Conservation (phyloP, 2,113 vertebrate species). For the Microtus ochrogaster region DNA sequence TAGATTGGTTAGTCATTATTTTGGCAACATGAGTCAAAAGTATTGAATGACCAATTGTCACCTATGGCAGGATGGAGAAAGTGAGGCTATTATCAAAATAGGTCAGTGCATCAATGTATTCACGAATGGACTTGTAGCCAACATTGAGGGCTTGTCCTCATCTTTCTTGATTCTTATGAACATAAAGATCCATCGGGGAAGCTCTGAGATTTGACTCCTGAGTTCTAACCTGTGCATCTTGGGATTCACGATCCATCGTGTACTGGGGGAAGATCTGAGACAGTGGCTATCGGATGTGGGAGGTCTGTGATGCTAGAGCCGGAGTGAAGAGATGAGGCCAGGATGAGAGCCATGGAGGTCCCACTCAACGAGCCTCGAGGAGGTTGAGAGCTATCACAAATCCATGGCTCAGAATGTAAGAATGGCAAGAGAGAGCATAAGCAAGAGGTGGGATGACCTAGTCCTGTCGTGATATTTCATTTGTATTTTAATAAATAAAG, state of each 20-base stretch:
- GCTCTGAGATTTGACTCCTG: neutral
- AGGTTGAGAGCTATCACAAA: neutral
- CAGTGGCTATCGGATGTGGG: neutral
- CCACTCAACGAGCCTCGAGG: neutral
- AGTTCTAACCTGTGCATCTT: neutral
- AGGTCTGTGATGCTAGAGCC: neutral
- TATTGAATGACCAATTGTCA: neutral
- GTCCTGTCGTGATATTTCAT: no score
- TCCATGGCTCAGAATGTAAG: neutral
- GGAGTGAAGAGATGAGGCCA: neutral
- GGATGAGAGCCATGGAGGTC: no score
- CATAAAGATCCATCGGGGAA: neutral
- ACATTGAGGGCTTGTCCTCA: neutral
- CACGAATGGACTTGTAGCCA: neutral
- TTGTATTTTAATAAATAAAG: no score
- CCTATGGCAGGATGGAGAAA: neutral
- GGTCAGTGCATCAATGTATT: accelerated
- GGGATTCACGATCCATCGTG: neutral
- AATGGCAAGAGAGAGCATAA: neutral
- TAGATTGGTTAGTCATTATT: neutral
- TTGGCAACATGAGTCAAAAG: conserved; percentile 52
- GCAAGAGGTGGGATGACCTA: no score
- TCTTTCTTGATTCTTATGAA: conserved; percentile 18
- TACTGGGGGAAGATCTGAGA: neutral
- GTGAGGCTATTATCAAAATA: neutral